phyloP scores from a whole-genome alignment of 2,888 invertebrate genomes.

The Antitype chi region DNA sequence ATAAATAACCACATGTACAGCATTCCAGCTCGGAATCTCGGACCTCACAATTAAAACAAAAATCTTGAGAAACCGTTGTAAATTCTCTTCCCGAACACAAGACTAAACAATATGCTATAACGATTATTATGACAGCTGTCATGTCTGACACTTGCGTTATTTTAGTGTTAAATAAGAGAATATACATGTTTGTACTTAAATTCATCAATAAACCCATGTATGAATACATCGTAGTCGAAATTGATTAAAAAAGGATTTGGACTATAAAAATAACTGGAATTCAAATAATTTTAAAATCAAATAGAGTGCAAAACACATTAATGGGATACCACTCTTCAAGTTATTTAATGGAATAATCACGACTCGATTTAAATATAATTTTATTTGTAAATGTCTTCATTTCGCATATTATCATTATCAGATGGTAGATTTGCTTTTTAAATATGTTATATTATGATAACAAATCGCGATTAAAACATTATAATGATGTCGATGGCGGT shows the following conservation, averaged over 20 bases:
- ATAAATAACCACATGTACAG: background rate
- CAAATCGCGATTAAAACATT: slow-evolving; percentile 59
- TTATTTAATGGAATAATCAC: background rate
- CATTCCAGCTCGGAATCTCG: slow-evolving; percentile 28
- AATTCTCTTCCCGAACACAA: slow-evolving; percentile 59
- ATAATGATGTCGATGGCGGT: slow-evolving; percentile 51
- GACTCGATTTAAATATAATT: slow-evolving; percentile 19
- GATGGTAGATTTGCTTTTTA: slow-evolving; percentile 39
- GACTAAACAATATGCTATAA: slow-evolving; percentile 10
- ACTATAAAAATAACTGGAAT: background rate
- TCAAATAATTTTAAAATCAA: slow-evolving; percentile 13
- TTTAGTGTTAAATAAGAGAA: background rate
- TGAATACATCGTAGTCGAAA: background rate
- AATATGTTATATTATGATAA: slow-evolving; percentile 60
- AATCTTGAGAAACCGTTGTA: slow-evolving; percentile 59
- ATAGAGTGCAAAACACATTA: background rate
- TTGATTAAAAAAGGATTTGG: slow-evolving; percentile 4
- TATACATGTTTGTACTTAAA: background rate
- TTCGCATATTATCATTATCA: slow-evolving; percentile 33
- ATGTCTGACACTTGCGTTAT: slow-evolving; percentile 8
- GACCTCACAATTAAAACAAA: slow-evolving; percentile 56
- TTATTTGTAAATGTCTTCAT: slow-evolving; percentile 8
- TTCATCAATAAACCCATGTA: background rate
- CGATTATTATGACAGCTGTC: slow-evolving; percentile 9
- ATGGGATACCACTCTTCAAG: background rate